These are phyloP conservation scores for Hydriomena furcata DNA, from an alignment of 2,888 invertebrate genomes.

Conservation along the genomic window DNA sequence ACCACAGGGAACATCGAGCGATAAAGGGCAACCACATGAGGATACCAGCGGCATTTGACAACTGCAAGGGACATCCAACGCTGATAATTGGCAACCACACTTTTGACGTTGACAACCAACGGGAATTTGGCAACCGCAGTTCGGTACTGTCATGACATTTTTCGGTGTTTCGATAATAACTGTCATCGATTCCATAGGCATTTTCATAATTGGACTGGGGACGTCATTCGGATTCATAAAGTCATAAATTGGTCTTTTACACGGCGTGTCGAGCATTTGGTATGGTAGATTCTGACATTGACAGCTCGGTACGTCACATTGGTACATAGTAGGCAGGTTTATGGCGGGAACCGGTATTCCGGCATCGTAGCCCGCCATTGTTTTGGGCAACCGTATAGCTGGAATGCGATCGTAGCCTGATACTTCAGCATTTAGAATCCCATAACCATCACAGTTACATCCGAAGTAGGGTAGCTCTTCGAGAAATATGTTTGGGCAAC, in stretches of 20 bases:
- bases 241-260: neutral
- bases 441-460: conserved; percentile 16
- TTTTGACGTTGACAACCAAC: conserved; percentile 14
- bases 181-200: conserved; percentile 8
- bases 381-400: conserved; percentile 21
- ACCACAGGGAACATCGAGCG: neutral
- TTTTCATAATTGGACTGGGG: conserved; percentile 5
- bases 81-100: conserved; percentile 14
- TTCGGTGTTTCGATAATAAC: conserved; percentile 5
- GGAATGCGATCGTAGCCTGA: conserved; percentile 17
- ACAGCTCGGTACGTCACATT: conserved; percentile 13
- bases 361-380: neutral
- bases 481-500: conserved; percentile 19
- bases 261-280: neutral
- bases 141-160: neutral
- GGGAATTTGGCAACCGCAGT: conserved; percentile 10
- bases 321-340: conserved; percentile 7
- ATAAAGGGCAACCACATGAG: conserved; percentile 7
- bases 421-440: conserved; percentile 16
- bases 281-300: conserved; percentile 20
- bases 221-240: conserved; percentile 2
- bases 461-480: conserved; percentile 23
- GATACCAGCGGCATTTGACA: conserved; percentile 14
- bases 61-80: conserved; percentile 18
- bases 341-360: conserved; percentile 9